Base-by-base conservation (phyloP, 2,113 vertebrate species). In the Dolichallabes microphthalmus region DNA sequence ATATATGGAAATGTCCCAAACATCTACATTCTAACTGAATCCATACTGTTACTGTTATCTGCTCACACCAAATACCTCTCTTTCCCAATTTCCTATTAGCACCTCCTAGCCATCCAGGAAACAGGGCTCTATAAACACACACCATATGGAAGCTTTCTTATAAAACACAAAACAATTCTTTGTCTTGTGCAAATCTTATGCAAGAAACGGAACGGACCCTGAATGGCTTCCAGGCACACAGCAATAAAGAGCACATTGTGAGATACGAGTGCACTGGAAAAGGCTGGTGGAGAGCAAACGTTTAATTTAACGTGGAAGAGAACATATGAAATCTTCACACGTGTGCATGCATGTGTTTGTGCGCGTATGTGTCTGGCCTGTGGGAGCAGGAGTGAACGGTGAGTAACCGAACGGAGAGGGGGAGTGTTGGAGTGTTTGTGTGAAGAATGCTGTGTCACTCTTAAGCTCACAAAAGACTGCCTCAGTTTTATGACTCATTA, bases 91-190 rank as follows among this genome's bases (percentile, higher is more conserved):
- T 85, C 52, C 76, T 68, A 78, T 79, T 15, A 25, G 52, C 76
- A 57, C 39, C 76, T 60, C 25, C 32, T 66, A 32, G 63, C 35
- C 45, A 60, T 85, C n/a, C 77, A 80, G 77, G 77, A 80, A 80
- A 52, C 77, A 25, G 32, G n/a, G 39, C 77, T 71, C 55, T 20
- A 61, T 80, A 85, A 85, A 85, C 64, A 85, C 66, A 45, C 66
- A 53, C 77, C 84, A 85, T 86, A 86, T 86, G 85, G 85, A 86
- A 86, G 57, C 78, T 81, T 81, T 81, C 85, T 63, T 53, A 82
- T 45, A 86, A 83, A 63, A 86, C 85, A 86, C 68, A 86, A 83
- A 76, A 81, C 84, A 73, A 85, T 50, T 64, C 85, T 82, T 86
- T 86, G 78, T 86, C 68, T 35, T 80, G 64, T 68, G 66, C 55